phyloP scores from a whole-genome alignment of 2,113 vertebrate genomes.

The Vimba vimba region DNA sequence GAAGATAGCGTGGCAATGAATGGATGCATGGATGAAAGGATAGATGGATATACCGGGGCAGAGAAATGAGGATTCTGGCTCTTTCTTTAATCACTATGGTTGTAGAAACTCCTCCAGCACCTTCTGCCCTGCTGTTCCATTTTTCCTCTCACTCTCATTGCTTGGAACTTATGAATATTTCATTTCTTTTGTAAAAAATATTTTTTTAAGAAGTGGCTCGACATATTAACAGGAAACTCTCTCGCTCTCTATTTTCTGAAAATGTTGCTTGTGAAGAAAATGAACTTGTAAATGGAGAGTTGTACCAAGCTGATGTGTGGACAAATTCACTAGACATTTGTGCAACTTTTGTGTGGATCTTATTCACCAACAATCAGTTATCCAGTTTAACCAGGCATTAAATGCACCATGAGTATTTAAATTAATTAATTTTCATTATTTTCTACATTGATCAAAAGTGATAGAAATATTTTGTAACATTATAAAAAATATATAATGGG shows the following conservation, averaged over 20 bases:
- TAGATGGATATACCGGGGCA: neutral
- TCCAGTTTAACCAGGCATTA: neutral
- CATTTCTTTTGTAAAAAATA: slow-evolving; percentile 66
- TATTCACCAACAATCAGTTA: neutral
- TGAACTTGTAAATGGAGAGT: slow-evolving; percentile 55
- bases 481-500: too few species aligned
- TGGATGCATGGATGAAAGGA: neutral
- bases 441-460: neutral
- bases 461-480: neutral
- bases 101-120: slow-evolving; percentile 13
- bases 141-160: slow-evolving; percentile 30
- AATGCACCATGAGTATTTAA: neutral
- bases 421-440: neutral
- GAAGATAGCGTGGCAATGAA: neutral
- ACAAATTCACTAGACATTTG: neutral
- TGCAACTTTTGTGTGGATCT: neutral
- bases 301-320: neutral
- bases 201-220: slow-evolving; percentile 64
- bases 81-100: slow-evolving; percentile 1
- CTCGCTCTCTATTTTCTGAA: slow-evolving; percentile 46
- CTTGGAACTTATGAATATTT: slow-evolving; percentile 73
- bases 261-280: slow-evolving; percentile 59
- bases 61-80: neutral
- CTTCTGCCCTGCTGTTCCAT: slow-evolving; percentile 36
- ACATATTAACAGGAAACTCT: slow-evolving; percentile 67